Evolutionary conservation across 2,888 invertebrate genomes (phyloP).

Genomic region (Rhagonycha lutea): DNA sequence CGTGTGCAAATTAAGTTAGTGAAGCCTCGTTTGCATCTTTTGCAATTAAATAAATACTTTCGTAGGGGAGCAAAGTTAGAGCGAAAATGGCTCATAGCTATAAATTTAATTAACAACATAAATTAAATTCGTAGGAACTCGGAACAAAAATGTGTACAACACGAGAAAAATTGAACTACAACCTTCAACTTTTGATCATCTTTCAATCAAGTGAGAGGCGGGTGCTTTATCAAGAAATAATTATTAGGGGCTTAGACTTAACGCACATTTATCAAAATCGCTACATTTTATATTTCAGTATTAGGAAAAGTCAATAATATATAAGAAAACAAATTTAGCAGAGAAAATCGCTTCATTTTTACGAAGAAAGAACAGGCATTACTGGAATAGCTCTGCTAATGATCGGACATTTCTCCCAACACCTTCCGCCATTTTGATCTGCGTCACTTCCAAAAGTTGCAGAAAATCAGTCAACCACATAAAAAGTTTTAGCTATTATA

Average conservation of each 20-base stretch:
- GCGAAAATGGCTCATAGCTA: neutral
- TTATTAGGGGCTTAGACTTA: neutral
- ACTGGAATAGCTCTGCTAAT: slow-evolving; percentile 36
- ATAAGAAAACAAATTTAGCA: slow-evolving; percentile 32
- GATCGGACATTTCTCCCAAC: slow-evolving; percentile 38
- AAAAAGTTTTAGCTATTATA: slow-evolving; percentile 22
- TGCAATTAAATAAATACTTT: neutral
- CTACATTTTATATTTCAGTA: slow-evolving; percentile 1
- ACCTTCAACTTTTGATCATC: neutral
- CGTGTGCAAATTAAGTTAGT: neutral
- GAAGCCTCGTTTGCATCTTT: neutral
- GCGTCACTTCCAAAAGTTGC: slow-evolving; percentile 32
- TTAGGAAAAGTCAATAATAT: slow-evolving; percentile 15
- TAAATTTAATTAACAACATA: neutral
- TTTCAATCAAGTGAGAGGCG: neutral
- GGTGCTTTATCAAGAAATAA: neutral
- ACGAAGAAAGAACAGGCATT: slow-evolving; percentile 34
- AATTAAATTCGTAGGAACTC: neutral
- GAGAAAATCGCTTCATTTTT: slow-evolving; percentile 34
- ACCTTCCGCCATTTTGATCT: slow-evolving; percentile 33
- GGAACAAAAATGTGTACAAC: neutral
- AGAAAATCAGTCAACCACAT: slow-evolving; percentile 22
- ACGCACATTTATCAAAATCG: neutral
- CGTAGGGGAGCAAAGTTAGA: neutral
- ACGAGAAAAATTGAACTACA: neutral